Evolutionary conservation across 2,797 vertebrate species (phyloP), one percentile per base, ranked within the genome.

Genomic region (Sebastes trivittatus): DNA sequence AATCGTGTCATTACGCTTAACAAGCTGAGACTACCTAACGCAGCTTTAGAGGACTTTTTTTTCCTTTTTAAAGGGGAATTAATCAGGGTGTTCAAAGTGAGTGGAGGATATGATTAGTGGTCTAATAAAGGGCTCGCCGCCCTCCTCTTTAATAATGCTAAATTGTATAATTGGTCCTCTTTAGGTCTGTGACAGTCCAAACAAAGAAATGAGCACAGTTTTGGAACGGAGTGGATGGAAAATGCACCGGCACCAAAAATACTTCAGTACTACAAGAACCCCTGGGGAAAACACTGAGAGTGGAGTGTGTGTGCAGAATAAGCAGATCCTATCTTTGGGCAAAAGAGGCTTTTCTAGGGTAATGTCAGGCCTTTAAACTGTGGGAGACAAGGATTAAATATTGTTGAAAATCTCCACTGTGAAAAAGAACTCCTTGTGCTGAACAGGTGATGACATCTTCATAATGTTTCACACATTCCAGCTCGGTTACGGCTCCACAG

Each of bases 391-490:
- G 79, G 62, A 75, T 89, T 69, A 78, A 84, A 65, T 88, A 65
- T 82, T 25, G 0, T 11, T 74, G 10, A 87, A 89, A 80, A 81
- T 73, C 75, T 88, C 52, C 13, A 10, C 59, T n/a, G 61, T 38
- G 32, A 63, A 63, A 14, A 25, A 58, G 82, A 65, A 84, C 85
- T 70, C 59, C 6, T 63, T 11, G 30, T 56, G 61, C 88, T 88
- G 81, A 90, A 81, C 38, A 64, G 78, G 87, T 79, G 87, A 84
- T 77, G 89, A 93, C 84, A 88, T 93, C 88, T 87, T 90, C 70
- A 61, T 86, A 89, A 85, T 72, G 80, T 91, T 90, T 89, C 87
- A 84, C 87, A 88, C 81, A 89, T 93, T 90, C 82, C 82, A 46
- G 36, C 27, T 20, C 36, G 1, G 34, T 64, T 72, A 16, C 70